These are phyloP conservation scores for Epizoanthus fatuus DNA, from an alignment of 92 coral and sea anemone species.

Conservation along the genomic window DNA sequence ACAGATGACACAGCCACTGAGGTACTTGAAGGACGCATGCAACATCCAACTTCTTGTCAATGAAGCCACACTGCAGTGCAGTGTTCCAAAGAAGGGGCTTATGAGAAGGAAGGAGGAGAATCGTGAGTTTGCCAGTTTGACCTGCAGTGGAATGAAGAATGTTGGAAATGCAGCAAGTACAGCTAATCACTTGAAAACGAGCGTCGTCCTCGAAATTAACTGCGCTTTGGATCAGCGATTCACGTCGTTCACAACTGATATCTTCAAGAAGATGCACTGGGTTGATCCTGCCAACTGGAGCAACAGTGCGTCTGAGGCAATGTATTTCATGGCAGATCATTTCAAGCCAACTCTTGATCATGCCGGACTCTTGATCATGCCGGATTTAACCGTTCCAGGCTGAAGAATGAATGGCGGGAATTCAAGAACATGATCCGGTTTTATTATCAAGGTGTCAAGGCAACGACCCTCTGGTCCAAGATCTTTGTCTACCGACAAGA, in stretches of 20 bases:
- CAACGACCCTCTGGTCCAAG: constrained; percentile 25
- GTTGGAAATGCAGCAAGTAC: neutral
- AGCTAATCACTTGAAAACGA: neutral
- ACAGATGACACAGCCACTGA: constrained; percentile 19
- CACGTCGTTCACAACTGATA: constrained; percentile 9
- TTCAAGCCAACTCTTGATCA: constrained; percentile 27
- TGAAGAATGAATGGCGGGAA: constrained; percentile 43
- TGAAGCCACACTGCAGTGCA: constrained; percentile 18
- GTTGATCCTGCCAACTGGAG: constrained; percentile 49
- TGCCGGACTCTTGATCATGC: constrained; percentile 25
- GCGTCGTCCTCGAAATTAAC: constrained; percentile 39
- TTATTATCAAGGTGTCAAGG: constrained; percentile 26
- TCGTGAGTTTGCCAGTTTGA: constrained; percentile 31
- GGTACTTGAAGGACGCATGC: constrained; percentile 29
- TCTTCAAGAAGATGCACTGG: constrained; percentile 46
- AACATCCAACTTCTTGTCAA: constrained; percentile 21
- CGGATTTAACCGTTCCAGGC: neutral
- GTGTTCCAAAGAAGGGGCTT: constrained; percentile 39
- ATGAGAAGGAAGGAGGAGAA: constrained; percentile 34
- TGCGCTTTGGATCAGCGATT: constrained; percentile 25
- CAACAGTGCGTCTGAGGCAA: constrained; percentile 35
- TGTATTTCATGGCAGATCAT: constrained; percentile 28
- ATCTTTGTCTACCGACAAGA: constrained; percentile 28
- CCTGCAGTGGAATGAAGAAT: constrained; percentile 18
- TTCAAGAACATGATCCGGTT: constrained; percentile 15